Evolutionary conservation across 2,888 invertebrate species (phyloP), one percentile per base, ranked within the genome.

Genomic region (Operophtera brumata): DNA sequence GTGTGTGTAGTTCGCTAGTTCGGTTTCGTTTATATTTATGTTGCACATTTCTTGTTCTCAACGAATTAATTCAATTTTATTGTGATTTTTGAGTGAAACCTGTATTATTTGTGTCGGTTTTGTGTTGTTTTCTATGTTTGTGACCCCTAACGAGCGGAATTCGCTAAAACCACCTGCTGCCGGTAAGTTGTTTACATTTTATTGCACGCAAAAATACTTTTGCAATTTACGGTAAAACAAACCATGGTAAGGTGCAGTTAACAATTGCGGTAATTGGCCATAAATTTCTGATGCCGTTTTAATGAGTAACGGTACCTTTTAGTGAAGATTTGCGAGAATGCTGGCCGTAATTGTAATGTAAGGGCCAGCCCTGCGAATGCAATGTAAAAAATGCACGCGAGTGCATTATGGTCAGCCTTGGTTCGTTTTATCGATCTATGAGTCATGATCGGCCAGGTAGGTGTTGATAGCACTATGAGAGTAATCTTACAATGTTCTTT

Each of bases 141-240:
- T 73, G 67, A 59, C 62, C 44, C 54, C 50, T 45, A 48, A 57
- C 58, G 36, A 57, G 57, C 60, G 66, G 62, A 64, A 62, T 58
- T 36, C 51, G 51, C n/a, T 35, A 12, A 47, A 51, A 54, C 64
- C 82, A 86, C 82, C 82, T 83, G 84, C 84, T 80, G 81, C 83
- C 84, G 77, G 86, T 86, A 77, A 77, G 85, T 79, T 64, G 48
- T 63, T 63, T 59, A 51, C 48, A 39, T 53, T 42, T 37, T 49
- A 20, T 47, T 41, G 12, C 40, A 43, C 13, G 35, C 40, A 35
- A 47, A 50, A 56, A 36, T 46, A 48, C 48, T 52, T 43, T 11
- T 44, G 14, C 45, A 54, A 32, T 28, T 45, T 52, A 47, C 13
- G 12, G 41, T 46, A 41, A 47, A 55, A 49, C 11, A 57, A 47